phyloP scores from a whole-genome alignment of 2,797 vertebrate genomes.

The Manis javanica region DNA sequence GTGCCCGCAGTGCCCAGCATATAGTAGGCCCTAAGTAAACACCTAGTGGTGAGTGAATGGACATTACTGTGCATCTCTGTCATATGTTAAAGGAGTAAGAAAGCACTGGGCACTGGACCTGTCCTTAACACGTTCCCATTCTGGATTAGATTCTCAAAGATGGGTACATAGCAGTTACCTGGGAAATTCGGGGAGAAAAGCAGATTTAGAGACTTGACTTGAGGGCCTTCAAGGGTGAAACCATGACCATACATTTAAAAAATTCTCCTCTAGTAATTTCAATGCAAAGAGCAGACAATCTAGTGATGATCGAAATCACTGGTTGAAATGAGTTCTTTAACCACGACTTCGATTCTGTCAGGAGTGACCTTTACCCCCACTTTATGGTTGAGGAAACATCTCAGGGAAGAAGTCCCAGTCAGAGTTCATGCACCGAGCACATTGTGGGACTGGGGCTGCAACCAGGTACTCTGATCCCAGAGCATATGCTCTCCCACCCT shows the following conservation, averaged over 20 bases:
- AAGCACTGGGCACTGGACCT: neutral
- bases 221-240: neutral
- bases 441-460: neutral
- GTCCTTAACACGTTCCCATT: neutral
- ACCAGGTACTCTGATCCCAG: neutral
- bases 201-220: neutral
- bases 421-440: neutral
- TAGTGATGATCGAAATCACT: neutral
- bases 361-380: neutral
- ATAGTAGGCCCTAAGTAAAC: neutral
- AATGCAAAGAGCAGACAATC: neutral
- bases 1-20: neutral
- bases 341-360: neutral
- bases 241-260: neutral
- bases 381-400: conserved; percentile 33
- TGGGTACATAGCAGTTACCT: neutral
- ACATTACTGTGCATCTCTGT: neutral
- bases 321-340: neutral
- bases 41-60: neutral
- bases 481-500: neutral
- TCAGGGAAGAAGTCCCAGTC: neutral
- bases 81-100: neutral
- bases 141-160: neutral
- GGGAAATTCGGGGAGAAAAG: neutral
- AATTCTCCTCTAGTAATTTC: neutral